Evolutionary conservation across 2,797 vertebrate species (phyloP).

Genomic region (Chloroceryle amazona): DNA sequence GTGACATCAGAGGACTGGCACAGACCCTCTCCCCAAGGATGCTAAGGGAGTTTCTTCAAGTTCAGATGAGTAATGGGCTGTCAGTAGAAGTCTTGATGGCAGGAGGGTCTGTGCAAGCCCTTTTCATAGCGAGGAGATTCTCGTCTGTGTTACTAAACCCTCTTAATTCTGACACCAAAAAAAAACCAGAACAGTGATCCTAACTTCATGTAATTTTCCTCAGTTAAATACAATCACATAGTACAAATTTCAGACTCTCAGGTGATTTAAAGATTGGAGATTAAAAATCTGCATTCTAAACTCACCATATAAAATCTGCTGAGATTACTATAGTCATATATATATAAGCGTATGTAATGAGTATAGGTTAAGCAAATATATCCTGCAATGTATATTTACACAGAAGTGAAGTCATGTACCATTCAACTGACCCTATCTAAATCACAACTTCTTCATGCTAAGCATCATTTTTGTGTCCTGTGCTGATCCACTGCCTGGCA

Average conservation of each 20-base stretch:
- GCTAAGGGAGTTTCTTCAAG: background rate
- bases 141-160: background rate
- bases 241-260: background rate
- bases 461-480: background rate
- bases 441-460: background rate
- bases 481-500: background rate
- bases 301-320: background rate
- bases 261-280: background rate
- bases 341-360: background rate
- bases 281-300: background rate
- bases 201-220: background rate
- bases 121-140: background rate
- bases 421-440: background rate
- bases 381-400: background rate
- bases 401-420: background rate
- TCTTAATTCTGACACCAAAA: background rate
- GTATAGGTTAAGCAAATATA: background rate
- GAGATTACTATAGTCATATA: background rate
- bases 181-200: background rate
- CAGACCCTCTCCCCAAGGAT: background rate
- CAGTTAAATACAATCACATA: background rate
- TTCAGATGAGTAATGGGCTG: background rate
- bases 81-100: background rate
- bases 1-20: rapidly evolving
- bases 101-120: background rate